Conservation (phyloP, 2,113 vertebrate genomes). For the Motacilla tschutschensis region DNA sequence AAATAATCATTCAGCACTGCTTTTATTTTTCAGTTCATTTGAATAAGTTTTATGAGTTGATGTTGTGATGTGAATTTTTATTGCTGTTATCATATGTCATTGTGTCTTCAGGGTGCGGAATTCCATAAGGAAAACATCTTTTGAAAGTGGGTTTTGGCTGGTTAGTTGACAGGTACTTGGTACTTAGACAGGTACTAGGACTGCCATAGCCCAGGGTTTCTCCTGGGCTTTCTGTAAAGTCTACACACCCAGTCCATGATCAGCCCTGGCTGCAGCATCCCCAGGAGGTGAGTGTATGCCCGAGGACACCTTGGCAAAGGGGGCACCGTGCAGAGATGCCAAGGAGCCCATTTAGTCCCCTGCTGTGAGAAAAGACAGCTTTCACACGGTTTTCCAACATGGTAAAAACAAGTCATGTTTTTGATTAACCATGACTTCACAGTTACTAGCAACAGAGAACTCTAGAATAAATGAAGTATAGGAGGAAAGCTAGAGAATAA, state of each 20-base stretch:
- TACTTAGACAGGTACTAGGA: not conserved
- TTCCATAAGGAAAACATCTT: not conserved
- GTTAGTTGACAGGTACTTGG: not conserved
- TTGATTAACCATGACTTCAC: not conserved
- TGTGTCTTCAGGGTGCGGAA: not conserved
- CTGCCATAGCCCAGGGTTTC: not conserved
- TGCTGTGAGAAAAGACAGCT: not conserved
- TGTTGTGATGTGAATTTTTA: not conserved
- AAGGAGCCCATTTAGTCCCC: not conserved
- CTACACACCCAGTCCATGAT: not conserved
- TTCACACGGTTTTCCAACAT: not conserved
- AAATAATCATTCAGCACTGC: not conserved
- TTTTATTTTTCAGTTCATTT: not conserved
- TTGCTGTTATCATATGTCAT: not conserved
- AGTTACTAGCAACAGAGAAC: not conserved
- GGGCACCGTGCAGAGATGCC: not conserved
- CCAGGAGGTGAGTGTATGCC: not conserved
- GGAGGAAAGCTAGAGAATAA: not conserved
- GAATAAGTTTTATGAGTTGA: not conserved
- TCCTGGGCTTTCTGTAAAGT: not conserved
- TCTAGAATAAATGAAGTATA: not conserved
- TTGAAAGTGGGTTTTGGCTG: not conserved
- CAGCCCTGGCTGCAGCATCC: not conserved
- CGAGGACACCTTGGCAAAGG: fast-evolving
- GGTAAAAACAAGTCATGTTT: not conserved